Percentiles rank a stretch among this genome's conserved stretches.
Conservation (phyloP, 2,888 invertebrate genomes). For the Abrostola tripartita region DNA sequence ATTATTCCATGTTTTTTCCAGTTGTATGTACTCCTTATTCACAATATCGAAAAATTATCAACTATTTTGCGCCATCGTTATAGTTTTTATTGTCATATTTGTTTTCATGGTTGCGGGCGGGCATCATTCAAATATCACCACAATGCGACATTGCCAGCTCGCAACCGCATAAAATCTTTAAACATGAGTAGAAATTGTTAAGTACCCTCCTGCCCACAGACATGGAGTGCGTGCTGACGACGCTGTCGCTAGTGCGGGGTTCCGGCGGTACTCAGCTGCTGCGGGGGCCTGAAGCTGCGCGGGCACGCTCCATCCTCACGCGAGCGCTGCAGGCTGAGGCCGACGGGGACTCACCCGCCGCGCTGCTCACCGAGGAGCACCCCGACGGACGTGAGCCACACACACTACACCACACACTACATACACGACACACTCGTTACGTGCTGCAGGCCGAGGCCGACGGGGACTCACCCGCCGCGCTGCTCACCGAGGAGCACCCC, state of each 20-base stretch:
- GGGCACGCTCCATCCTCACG: slow-evolving; percentile 94
- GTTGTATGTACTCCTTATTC: too few relatives aligned
- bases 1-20: too few relatives aligned
- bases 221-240: slow-evolving; percentile 96
- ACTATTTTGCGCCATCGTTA: too few relatives aligned
- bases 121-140: background rate
- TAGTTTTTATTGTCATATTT: too few relatives aligned
- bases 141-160: background rate
- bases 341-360: slow-evolving; percentile 83
- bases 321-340: slow-evolving; percentile 94
- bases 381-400: slow-evolving; percentile 93
- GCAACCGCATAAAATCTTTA: background rate
- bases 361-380: slow-evolving; percentile 93
- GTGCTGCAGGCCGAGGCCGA: slow-evolving; percentile 1
- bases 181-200: background rate
- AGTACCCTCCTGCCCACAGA: slow-evolving; percentile 78
- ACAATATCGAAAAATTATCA: too few relatives aligned
- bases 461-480: slow-evolving; percentile 85
- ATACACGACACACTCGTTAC: background rate
- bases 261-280: slow-evolving; percentile 90
- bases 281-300: slow-evolving; percentile 91
- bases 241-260: slow-evolving; percentile 92
- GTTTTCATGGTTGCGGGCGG: too few relatives aligned
- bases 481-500: slow-evolving; percentile 94
- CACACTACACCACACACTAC: background rate